Evolutionary conservation across 2,113 vertebrate genomes (phyloP), one percentile per base, ranked within the genome.

Genomic region (Caloenas nicobarica): DNA sequence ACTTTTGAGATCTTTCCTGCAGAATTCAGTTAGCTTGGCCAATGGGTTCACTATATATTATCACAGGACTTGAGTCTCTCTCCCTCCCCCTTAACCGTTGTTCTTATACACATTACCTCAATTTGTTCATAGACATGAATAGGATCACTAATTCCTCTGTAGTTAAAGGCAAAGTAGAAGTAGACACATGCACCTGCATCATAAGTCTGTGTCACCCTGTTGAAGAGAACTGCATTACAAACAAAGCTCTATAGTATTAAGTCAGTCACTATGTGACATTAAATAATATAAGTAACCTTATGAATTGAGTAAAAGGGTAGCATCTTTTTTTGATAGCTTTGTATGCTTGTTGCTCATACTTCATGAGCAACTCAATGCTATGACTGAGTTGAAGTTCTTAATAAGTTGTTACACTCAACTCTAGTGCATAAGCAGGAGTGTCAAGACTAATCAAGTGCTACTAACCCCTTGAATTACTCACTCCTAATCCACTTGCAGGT

Each of bases 111-210:
- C 68, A 88, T 97, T 98, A 99, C 99, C 99, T 99, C 99, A 64
- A 99, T 99, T 98, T 99, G 98, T 96, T 99, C 99, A 97, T 99
- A 99, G 88, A 99, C 98, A 38, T 98, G 97, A 95, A 99, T 77
- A 54, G 99, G 99, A 90, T 99, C 99, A 76, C 98, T 98, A 96
- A 99, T 99, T 97, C 99, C 99, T 96, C 99, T 98, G 98, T 99
- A 99, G 98, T 99, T 99, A 98, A 99, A 99, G 98, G 99, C 99
- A 98, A 99, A 99, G 98, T 99, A 99, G 98, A 99, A 99, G 98
- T 99, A 99, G 97, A 99, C 98, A 82, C 99, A 99, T 90, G 99
- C 99, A 71, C 99, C 99, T 17, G 98, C 98, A 81, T 99, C 99
- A 0, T 99, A 99, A 9, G 98, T 99, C 98, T 99, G 99, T 9